Conservation (phyloP, 2,797 vertebrate species). For the Pyrocephalus nanus region DNA sequence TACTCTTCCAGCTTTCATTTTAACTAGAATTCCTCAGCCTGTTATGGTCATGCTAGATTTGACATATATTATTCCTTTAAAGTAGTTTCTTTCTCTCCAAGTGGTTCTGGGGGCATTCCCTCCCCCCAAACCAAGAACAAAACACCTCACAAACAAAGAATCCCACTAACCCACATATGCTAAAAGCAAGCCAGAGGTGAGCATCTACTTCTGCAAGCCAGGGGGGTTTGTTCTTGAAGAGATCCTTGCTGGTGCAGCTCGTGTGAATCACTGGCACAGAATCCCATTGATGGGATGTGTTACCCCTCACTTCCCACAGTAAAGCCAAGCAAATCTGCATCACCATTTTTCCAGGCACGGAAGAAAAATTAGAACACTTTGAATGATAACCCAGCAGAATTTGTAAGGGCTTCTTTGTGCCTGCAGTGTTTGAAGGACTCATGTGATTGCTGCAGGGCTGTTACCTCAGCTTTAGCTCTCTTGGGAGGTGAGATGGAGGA, state of each 20-base stretch:
- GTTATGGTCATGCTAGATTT: background rate
- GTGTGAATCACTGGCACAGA: background rate
- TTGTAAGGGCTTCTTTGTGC: background rate
- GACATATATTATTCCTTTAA: background rate
- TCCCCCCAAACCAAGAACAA: background rate
- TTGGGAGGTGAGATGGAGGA: background rate
- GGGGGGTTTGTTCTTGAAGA: background rate
- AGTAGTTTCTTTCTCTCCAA: background rate
- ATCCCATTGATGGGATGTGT: rapidly evolving
- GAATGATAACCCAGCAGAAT: background rate
- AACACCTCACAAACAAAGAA: rapidly evolving
- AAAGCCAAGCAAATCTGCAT: background rate
- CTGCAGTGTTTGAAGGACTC: background rate
- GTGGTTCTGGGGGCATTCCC: rapidly evolving
- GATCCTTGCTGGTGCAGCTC: background rate
- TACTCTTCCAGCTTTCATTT: background rate
- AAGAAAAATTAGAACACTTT: background rate
- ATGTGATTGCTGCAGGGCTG: background rate
- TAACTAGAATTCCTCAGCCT: background rate
- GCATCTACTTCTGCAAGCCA: background rate
- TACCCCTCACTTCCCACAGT: background rate
- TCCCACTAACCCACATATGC: rapidly evolving
- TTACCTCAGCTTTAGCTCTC: background rate
- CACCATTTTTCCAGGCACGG: background rate
- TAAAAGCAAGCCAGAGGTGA: background rate